These are phyloP conservation scores for Rhagologus leucostigma DNA, from an alignment of 2,113 vertebrate genomes.

Conservation along the genomic window DNA sequence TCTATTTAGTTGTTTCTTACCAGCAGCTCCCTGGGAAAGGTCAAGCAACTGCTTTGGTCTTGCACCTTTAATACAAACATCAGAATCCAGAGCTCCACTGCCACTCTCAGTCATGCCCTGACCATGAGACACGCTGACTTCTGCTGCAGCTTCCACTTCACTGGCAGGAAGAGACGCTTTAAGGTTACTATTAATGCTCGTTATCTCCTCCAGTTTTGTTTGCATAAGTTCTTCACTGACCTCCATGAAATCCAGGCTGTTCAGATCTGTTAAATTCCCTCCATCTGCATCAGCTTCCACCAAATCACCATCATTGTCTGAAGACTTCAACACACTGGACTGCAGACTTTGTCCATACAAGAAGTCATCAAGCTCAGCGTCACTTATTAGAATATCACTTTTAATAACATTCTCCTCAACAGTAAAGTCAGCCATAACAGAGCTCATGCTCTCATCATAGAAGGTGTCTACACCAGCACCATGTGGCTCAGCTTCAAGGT, in stretches of 20 bases:
- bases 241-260: not conserved
- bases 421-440: slow-evolving; percentile 58
- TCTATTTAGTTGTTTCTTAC: slow-evolving; percentile 42
- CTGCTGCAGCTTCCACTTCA: slow-evolving; percentile 12
- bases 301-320: not conserved
- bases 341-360: slow-evolving; percentile 76
- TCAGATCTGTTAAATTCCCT: not conserved
- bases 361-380: slow-evolving; percentile 92
- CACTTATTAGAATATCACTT: slow-evolving; percentile 78
- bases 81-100: slow-evolving; percentile 3
- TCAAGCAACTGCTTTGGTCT: slow-evolving; percentile 83
- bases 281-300: not conserved
- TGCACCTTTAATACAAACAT: slow-evolving; percentile 75
- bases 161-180: not conserved
- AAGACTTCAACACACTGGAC: not conserved
- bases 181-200: not conserved
- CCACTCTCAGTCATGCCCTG: not conserved
- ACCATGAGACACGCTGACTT: not conserved
- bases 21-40: slow-evolving; percentile 57
- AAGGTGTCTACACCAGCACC: not conserved
- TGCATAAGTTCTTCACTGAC: not conserved
- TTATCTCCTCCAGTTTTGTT: slow-evolving; percentile 16
- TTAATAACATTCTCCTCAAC: slow-evolving; percentile 73
- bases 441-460: not conserved
- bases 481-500: not conserved